A percentile compares a stretch with the other conserved stretches of the same genome.
Conservation (phyloP, 2,888 invertebrate species). For the Drosophila suboccidentalis region DNA sequence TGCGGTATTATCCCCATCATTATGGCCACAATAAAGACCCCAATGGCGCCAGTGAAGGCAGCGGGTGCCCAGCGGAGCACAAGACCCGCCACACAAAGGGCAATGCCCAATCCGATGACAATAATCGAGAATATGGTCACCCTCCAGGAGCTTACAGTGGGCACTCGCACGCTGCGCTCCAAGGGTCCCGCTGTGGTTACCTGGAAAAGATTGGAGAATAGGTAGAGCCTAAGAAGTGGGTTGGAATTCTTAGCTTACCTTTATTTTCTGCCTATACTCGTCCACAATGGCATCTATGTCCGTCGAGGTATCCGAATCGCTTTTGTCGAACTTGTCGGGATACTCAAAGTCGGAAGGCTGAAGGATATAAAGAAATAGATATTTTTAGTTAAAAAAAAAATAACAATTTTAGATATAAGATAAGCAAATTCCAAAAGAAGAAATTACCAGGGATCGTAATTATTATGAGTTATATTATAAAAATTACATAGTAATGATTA, state of each 20-base stretch:
- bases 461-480: too few species aligned
- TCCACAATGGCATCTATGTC: slow-evolving; percentile 92
- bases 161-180: slow-evolving; percentile 84
- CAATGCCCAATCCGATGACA: slow-evolving; percentile 80
- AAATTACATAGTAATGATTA: too few species aligned
- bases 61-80: slow-evolving; percentile 79
- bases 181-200: slow-evolving; percentile 85
- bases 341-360: slow-evolving; percentile 84
- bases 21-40: slow-evolving; percentile 82
- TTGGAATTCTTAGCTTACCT: slow-evolving; percentile 85
- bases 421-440: too few species aligned
- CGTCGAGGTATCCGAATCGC: slow-evolving; percentile 90
- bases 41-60: slow-evolving; percentile 79
- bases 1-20: slow-evolving; percentile 85
- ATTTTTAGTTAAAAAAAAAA: not conserved
- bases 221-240: not conserved
- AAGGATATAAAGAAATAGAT: not conserved
- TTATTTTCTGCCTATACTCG: slow-evolving; percentile 90
- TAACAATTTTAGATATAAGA: not conserved
- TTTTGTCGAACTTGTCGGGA: slow-evolving; percentile 86
- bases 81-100: slow-evolving; percentile 80
- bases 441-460: too few species aligned
- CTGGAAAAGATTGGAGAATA: slow-evolving; percentile 37
- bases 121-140: slow-evolving; percentile 83
- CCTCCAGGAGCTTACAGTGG: slow-evolving; percentile 84